Evolutionary conservation across 2,113 vertebrate species (phyloP).

Genomic region (Fregata magnificens): DNA sequence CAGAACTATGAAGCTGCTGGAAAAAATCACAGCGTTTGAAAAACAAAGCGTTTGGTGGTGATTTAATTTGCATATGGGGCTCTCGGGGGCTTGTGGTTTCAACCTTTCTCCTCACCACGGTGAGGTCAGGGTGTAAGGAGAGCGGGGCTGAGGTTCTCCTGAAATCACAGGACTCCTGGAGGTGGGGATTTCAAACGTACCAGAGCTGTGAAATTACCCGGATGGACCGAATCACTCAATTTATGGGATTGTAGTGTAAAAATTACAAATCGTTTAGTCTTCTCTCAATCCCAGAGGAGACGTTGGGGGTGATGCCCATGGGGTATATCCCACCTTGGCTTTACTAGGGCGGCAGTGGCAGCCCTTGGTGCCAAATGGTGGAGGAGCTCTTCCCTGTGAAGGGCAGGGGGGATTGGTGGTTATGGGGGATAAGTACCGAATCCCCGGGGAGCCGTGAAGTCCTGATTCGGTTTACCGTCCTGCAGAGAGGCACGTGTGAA

Average conservation of each 20-base stretch:
- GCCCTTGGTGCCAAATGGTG: not conserved
- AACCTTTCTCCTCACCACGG: not conserved
- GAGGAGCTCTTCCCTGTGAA: not conserved
- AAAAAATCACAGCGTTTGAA: not conserved
- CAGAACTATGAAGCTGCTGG: not conserved
- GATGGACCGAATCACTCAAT: not conserved
- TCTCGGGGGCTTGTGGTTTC: not conserved
- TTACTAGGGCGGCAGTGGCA: not conserved
- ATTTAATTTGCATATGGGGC: conserved; percentile 38
- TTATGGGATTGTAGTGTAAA: not conserved
- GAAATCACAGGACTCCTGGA: not conserved
- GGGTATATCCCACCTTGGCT: not conserved
- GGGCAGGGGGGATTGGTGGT: not conserved
- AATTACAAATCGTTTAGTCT: not conserved
- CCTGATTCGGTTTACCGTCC: not conserved
- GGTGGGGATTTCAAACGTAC: not conserved
- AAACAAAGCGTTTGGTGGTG: not conserved
- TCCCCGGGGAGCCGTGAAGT: not conserved
- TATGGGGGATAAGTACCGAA: not conserved
- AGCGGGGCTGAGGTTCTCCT: not conserved
- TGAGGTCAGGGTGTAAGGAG: not conserved
- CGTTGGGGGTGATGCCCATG: not conserved
- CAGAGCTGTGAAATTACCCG: not conserved
- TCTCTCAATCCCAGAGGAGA: not conserved
- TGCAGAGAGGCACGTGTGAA: not conserved